Percentiles rank a stretch among this genome's conserved stretches.
Evolutionary conservation across 2,797 vertebrate species (phyloP).

Genomic region (Girardinus metallicus): DNA sequence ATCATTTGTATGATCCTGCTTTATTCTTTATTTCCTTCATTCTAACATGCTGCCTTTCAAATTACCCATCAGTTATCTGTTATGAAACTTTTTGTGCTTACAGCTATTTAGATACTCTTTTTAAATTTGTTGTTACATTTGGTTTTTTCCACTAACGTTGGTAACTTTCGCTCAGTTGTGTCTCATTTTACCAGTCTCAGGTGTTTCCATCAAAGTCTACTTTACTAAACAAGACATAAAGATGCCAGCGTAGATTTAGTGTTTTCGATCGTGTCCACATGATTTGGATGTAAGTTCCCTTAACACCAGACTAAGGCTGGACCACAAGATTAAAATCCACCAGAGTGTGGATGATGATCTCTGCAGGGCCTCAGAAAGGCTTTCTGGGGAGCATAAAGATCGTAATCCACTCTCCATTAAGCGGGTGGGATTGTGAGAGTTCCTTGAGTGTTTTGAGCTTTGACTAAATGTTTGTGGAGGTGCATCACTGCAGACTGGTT

Average conservation of each 20-base stretch:
- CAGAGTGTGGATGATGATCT: neutral
- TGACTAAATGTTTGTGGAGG: neutral
- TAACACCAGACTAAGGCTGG: neutral
- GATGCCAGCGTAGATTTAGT: neutral
- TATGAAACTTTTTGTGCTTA: neutral
- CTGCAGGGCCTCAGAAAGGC: neutral
- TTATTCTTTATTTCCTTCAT: neutral
- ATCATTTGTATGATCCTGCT: neutral
- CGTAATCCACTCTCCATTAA: neutral
- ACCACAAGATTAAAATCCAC: neutral
- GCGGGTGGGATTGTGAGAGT: neutral
- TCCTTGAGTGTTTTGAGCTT: neutral
- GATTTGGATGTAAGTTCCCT: neutral
- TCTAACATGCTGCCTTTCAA: neutral
- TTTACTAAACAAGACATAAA: neutral
- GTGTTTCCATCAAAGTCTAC: neutral
- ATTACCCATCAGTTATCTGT: neutral
- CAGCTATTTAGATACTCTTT: neutral
- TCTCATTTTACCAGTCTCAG: neutral
- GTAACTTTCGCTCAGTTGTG: neutral
- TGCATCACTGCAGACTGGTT: neutral
- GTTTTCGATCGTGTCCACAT: neutral
- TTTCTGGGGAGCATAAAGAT: neutral
- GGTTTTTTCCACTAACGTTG: neutral
- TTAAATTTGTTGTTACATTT: neutral